Evolutionary conservation across 2,888 invertebrate species (phyloP).

Genomic region (Taenaris catops): DNA sequence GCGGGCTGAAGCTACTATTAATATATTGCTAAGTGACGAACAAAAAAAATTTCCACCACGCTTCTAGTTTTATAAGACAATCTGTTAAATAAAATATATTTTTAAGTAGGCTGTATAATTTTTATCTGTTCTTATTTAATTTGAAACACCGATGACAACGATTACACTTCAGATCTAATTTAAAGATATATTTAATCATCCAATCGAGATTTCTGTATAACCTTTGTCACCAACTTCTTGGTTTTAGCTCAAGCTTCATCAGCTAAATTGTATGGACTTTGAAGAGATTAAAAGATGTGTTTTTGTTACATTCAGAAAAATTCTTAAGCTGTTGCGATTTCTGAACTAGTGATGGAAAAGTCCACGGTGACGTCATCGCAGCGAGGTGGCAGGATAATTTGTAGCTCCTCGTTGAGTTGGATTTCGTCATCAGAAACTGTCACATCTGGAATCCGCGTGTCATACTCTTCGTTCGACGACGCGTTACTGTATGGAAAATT

Average conservation of each 20-base stretch:
- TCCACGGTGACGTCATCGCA: conserved; percentile 55
- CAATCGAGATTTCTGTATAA: conserved; percentile 31
- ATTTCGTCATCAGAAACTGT: conserved; percentile 56
- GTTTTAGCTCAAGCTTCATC: conserved; percentile 32
- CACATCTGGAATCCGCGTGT: conserved; percentile 44
- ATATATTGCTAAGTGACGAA: too few species aligned
- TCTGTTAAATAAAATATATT: too few species aligned
- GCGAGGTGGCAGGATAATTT: conserved; percentile 64
- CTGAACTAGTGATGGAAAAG: conserved; percentile 39
- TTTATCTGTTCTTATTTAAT: too few species aligned
- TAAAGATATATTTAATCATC: conserved; percentile 39
- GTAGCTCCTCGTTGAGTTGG: conserved; percentile 57
- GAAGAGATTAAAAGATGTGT: too few species aligned
- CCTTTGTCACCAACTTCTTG: conserved; percentile 32
- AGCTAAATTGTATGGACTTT: conserved; percentile 31
- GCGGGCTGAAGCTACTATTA: too few species aligned
- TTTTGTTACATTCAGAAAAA: conserved; percentile 4
- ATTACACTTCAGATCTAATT: conserved; percentile 9
- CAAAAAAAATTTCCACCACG: too few species aligned
- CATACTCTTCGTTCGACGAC: conserved; percentile 46
- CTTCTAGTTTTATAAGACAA: too few species aligned
- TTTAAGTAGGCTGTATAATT: too few species aligned
- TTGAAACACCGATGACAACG: background rate
- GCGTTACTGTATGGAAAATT: conserved; percentile 33
- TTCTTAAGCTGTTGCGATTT: conserved; percentile 10